Evolutionary conservation across 2,797 vertebrate species (phyloP).

Genomic region (Rhincodon typus): DNA sequence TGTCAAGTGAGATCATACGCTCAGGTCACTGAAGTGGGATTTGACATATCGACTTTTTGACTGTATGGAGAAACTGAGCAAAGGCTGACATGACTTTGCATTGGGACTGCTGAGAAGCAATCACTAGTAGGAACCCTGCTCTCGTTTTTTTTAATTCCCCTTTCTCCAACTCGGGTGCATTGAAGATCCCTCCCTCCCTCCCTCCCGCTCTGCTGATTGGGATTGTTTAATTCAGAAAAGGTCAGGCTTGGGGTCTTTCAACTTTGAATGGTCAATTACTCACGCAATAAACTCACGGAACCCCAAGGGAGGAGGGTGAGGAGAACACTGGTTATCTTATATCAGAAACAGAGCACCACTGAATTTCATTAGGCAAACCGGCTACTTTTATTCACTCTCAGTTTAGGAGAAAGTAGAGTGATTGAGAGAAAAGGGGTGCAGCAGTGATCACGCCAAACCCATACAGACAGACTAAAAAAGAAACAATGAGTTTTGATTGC

Average conservation of each 20-base stretch:
- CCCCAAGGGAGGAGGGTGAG: background rate
- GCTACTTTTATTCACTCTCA: background rate
- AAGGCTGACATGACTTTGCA: background rate
- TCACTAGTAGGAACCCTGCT: background rate
- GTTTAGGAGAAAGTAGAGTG: background rate
- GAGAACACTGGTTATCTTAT: background rate
- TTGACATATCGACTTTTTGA: background rate
- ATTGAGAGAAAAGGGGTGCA: background rate
- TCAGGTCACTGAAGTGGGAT: background rate
- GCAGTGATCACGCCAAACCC: background rate
- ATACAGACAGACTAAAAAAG: background rate
- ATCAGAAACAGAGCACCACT: background rate
- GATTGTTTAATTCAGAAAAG: background rate
- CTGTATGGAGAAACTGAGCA: background rate
- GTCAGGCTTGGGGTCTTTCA: background rate
- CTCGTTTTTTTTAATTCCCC: background rate
- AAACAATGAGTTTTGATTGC: background rate
- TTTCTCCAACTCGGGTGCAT: background rate
- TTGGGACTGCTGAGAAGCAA: background rate
- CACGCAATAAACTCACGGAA: background rate
- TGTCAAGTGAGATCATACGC: no score
- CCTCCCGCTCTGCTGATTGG: background rate
- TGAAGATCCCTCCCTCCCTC: background rate
- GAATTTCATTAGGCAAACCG: background rate
- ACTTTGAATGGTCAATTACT: background rate